A percentile compares a stretch with the other conserved stretches of the same genome.
These are phyloP conservation scores for Simalia tracyae DNA, from an alignment of 2,797 vertebrate species.

Conservation along the genomic window DNA sequence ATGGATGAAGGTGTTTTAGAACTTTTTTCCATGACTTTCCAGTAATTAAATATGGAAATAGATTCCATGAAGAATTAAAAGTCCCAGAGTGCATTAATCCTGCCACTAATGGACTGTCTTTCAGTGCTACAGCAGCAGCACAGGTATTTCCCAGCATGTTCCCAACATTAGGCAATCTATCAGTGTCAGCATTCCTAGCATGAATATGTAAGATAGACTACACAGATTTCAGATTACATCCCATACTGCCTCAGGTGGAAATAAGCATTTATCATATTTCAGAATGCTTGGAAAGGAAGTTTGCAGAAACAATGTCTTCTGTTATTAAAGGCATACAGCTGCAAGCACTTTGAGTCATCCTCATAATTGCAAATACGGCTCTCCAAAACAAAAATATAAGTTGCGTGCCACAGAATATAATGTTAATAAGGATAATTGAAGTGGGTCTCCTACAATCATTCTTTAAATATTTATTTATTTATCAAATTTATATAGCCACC, in stretches of 20 bases:
- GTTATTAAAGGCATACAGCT: not conserved
- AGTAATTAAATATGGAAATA: conserved; percentile 89
- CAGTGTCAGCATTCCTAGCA: conserved; percentile 59
- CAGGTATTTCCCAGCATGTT: conserved; percentile 69
- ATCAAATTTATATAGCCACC: not conserved
- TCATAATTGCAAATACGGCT: accelerated
- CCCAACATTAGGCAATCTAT: conserved; percentile 59
- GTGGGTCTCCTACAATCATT: not conserved
- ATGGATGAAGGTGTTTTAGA: conserved; percentile 82
- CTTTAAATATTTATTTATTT: not conserved
- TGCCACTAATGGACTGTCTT: conserved; percentile 80
- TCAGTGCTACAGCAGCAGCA: conserved; percentile 55
- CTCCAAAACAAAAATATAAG: not conserved
- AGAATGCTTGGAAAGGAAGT: conserved; percentile 28
- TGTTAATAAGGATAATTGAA: not conserved
- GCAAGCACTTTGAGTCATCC: conserved; percentile 4
- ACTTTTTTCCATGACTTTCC: conserved; percentile 78
- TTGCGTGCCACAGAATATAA: not conserved
- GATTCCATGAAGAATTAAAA: conserved; percentile 80
- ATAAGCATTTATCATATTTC: conserved; percentile 24
- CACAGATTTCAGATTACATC: conserved; percentile 49
- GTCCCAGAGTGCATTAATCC: conserved; percentile 78
- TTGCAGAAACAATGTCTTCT: not conserved
- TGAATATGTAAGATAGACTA: conserved; percentile 48
- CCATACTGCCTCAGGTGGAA: conserved; percentile 26